These are phyloP conservation scores for Bos taurus DNA, from an alignment of 2,113 vertebrate genomes.

Conservation along the genomic window ARS-UCD2.0 NC_037339.1:1101001-1101500, in stretches of 20 bases:
- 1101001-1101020: background rate
- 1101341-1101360: background rate
- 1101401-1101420: background rate
- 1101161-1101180: fast-evolving
- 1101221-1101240: background rate
- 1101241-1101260: background rate
- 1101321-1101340: background rate
- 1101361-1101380: background rate
- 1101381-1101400: background rate
- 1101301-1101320: background rate
- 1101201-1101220: background rate
- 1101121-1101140: background rate
- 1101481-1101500: background rate
- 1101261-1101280: background rate
- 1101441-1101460: background rate
- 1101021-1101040: background rate
- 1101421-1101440: background rate
- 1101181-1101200: background rate
- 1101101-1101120: background rate
- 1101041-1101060: background rate
- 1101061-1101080: background rate
- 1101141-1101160: background rate
- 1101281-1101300: background rate
- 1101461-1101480: background rate
- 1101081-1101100: background rate